Conservation (phyloP, 2,113 vertebrate genomes). For the Lathamus discolor region DNA sequence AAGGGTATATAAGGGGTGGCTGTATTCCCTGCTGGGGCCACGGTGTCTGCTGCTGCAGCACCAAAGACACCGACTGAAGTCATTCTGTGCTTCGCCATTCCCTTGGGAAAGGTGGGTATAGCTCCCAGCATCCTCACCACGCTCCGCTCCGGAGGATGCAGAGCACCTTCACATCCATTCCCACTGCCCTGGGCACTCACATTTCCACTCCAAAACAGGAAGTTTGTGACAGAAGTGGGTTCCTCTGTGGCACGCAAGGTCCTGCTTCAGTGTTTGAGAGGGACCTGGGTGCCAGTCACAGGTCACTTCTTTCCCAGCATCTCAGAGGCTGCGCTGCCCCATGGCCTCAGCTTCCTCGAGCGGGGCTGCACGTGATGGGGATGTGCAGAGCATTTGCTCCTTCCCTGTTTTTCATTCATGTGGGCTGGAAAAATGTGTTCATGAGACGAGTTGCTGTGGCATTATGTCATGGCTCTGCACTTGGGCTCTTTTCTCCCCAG, state of each 20-base stretch:
- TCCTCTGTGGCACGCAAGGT: not conserved
- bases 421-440: slow-evolving; percentile 73
- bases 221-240: not conserved
- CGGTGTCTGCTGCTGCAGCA: not conserved
- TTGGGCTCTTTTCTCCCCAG: slow-evolving; percentile 58
- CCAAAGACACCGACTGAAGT: not conserved
- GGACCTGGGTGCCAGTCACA: slow-evolving; percentile 6
- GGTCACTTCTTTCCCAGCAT: slow-evolving; percentile 33
- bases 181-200: not conserved
- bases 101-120: rapidly evolving
- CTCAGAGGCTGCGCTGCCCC: not conserved
- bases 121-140: rapidly evolving
- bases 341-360: not conserved
- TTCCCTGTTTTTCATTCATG: slow-evolving; percentile 74
- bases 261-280: rapidly evolving
- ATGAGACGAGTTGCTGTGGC: slow-evolving; percentile 64
- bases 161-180: rapidly evolving
- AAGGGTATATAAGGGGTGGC: not conserved
- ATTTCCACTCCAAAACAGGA: slow-evolving; percentile 1
- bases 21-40: not conserved
- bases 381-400: slow-evolving; percentile 39
- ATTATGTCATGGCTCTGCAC: slow-evolving; percentile 68
- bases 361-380: slow-evolving; percentile 1
- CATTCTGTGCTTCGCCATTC: rapidly evolving
- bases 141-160: rapidly evolving